Percentiles rank a stretch among this genome's conserved stretches.
phyloP scores from a whole-genome alignment of 2,888 invertebrate genomes.

The Scotopteryx bipunctaria region DNA sequence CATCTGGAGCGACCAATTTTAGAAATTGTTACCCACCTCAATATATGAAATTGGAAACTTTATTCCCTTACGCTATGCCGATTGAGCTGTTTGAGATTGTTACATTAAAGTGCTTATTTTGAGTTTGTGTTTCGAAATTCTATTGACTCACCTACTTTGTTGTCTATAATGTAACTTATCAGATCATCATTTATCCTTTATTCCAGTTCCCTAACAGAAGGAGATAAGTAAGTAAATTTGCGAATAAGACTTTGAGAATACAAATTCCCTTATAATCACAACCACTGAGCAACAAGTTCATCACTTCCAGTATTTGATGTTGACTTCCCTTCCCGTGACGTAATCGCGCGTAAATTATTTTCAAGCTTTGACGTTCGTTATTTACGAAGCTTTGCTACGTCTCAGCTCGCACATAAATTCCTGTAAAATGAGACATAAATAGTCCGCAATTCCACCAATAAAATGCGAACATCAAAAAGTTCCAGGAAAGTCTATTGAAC shows the following conservation, averaged over 20 bases:
- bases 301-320: conserved; percentile 44
- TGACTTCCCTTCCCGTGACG: conserved; percentile 53
- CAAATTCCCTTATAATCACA: conserved; percentile 3
- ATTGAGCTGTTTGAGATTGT: conserved; percentile 32
- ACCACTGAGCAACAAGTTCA: conserved; percentile 34
- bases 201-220: neutral
- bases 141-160: conserved; percentile 3
- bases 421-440: conserved; percentile 67
- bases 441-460: conserved; percentile 60
- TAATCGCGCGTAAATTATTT: conserved; percentile 60
- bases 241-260: conserved; percentile 5
- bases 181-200: neutral
- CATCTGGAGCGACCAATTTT: conserved; percentile 63
- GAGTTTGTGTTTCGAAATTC: conserved; percentile 23
- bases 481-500: conserved; percentile 58
- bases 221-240: neutral
- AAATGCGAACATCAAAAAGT: conserved; percentile 70
- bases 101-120: conserved; percentile 21
- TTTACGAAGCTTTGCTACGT: conserved; percentile 55
- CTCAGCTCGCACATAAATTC: conserved; percentile 60
- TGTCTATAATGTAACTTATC: conserved; percentile 1
- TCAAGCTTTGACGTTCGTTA: conserved; percentile 61
- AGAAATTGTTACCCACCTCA: conserved; percentile 37
- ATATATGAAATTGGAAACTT: conserved; percentile 37
- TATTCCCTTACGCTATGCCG: conserved; percentile 30